Evolutionary conservation across 2,888 invertebrate genomes (phyloP), one percentile per base, ranked within the genome.

Genomic region (Melolontha melolontha): DNA sequence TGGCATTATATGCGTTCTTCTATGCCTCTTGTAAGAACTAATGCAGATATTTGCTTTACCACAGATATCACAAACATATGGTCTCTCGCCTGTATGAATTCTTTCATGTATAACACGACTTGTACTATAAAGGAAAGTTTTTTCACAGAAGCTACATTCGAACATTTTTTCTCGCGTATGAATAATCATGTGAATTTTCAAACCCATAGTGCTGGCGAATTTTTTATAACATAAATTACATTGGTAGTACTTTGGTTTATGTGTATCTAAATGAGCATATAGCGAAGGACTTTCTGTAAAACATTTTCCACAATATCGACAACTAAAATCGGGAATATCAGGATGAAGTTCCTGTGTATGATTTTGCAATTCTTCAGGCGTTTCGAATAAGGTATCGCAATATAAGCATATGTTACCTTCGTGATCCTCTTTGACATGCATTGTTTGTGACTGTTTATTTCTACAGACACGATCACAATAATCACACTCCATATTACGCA

Each of bases 81-180:
- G 68, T 10, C 68, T 22, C 27, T 68, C 68, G 4, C 68, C 68
- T 1, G 68, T 68, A 47, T 68, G 68, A 39, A 63, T 14, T 40
- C 70, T 47, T 68, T 71, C 63, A 34, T 71, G 71, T 47, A 70
- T 68, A n/a, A 66, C 68, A 12, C 57, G 39, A 29, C 70, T 71
- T 1, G 50, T 40, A 39, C 65, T 66, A 11, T 70, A 68, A 10
- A 66, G 51, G 22, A 71, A 71, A 10, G 51, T 12, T 17, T 66
- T 70, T 7, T 52, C 49, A 51, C 71, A 71, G 12, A 57, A 66
- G 8, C 57, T n/a, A 41, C 71, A 71, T 1, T 11, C 34, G 29
- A 64, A 70, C 10, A 54, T 51, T 16, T 59, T 55, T 44, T 68
- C 70, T 6, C 59, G 34, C 1, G 66, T 70, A 49, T 71, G 71